phyloP scores from a whole-genome alignment of 2,113 vertebrate genomes.

The Planiliza haematocheilus region DNA sequence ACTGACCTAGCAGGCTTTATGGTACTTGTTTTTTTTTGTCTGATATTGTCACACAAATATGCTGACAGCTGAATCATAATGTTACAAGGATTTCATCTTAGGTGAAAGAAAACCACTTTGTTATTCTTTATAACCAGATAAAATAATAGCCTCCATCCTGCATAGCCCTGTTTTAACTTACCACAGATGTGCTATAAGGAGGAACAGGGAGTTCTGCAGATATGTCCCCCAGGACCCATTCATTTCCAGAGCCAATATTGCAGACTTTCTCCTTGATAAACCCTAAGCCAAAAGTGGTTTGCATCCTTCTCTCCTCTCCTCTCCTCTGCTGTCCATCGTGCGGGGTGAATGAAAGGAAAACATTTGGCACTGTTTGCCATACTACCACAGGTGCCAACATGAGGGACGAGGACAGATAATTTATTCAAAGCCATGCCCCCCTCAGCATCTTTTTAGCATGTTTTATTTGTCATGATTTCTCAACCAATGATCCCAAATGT shows the following conservation, averaged over 20 bases:
- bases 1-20: no score
- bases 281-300: constrained; percentile 41
- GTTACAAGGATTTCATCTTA: background rate
- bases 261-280: constrained; percentile 56
- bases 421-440: constrained; percentile 67
- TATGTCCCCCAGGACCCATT: constrained; percentile 55
- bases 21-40: no score
- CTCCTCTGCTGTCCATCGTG: constrained; percentile 28
- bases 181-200: constrained; percentile 3
- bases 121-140: background rate
- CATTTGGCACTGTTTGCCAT: constrained; percentile 69
- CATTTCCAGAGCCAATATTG: constrained; percentile 70
- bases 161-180: constrained; percentile 7
- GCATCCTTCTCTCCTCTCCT: constrained; percentile 10
- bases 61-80: no score
- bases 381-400: constrained; percentile 47
- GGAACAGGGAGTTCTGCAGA: constrained; percentile 45
- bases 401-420: constrained; percentile 58
- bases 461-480: constrained; percentile 28
- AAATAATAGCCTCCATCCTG: constrained; percentile 17
- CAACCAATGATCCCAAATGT: constrained; percentile 39
- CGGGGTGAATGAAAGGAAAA: constrained; percentile 60
- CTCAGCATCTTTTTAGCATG: constrained; percentile 39
- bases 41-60: no score
- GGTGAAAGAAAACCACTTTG: background rate